Base-by-base conservation (phyloP, 2,888 invertebrate species). In the Thysanoteuthis rhombus region DNA sequence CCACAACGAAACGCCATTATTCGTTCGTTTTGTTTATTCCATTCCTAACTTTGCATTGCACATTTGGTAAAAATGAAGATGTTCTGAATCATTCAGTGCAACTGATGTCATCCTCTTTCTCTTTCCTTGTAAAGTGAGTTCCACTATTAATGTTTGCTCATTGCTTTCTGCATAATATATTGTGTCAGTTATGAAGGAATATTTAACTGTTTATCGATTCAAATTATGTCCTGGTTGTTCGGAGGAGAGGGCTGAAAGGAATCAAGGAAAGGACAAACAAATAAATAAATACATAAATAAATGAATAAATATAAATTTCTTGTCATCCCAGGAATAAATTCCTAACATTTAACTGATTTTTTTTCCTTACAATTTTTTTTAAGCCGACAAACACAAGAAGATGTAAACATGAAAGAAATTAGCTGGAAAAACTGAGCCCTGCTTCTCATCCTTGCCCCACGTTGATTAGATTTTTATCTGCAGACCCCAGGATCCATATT, bases 321-420 rank as follows among this genome's bases (percentile, higher is more conserved):
- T 36, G 75, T 75, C 75, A n/a, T 16, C 12, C 12, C n/a, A n/a
- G n/a, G 10, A 16, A 75, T 8, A n/a, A 75, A 75, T n/a, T 75
- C 32, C 32, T n/a, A n/a, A 2, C 58, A 25, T 58, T 58, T 58
- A 58, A 58, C 58, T 25, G 32, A 58, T 58, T 58, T 58, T 58
- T 75, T 32, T 32, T 32, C n/a, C 12, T 16, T 75, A 8, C n/a
- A n/a, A 75, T n/a, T 75, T 75, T 75, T 75, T 75, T 75, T 75
- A n/a, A 75, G n/a, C 75, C 12, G 75, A 75, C 75, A 75, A 75
- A 75, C 16, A 75, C 75, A 36, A 75, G 58, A 58, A 28, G n/a
- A n/a, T 75, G n/a, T n/a, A 75, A n/a, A n/a, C 75, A 75, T 75
- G n/a, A 75, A 75, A 75, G 75, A 75, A n/a, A 75, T 75, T 75